Conservation (phyloP, 2,797 vertebrate genomes). For the Balearica regulorum region DNA sequence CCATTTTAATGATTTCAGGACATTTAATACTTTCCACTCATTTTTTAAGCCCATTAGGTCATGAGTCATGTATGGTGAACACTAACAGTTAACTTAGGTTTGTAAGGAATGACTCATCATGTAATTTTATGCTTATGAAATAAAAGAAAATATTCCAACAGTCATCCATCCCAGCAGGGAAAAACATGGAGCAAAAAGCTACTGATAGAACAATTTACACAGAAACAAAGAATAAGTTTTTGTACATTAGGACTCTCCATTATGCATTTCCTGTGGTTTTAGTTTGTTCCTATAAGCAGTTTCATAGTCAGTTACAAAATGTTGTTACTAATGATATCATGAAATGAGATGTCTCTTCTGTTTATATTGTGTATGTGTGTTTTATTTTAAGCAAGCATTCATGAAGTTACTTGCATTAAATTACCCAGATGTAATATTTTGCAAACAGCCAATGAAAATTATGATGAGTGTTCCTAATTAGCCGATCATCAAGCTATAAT, state of each 20-base stretch:
- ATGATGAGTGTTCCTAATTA: conserved; percentile 82
- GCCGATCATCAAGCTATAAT: conserved; percentile 79
- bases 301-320: conserved; percentile 3
- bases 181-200: not conserved
- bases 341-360: not conserved
- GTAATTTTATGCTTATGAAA: not conserved
- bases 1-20: not conserved
- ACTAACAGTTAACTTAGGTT: not conserved
- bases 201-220: not conserved
- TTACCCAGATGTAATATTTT: conserved; percentile 79
- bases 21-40: not conserved
- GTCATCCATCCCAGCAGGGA: not conserved
- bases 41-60: not conserved
- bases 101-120: not conserved
- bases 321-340: not conserved
- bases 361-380: not conserved
- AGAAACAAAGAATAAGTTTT: not conserved
- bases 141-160: not conserved
- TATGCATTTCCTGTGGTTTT: not conserved
- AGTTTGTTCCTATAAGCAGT: not conserved
- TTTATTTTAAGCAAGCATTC: conserved; percentile 44
- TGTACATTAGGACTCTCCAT: not conserved
- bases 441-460: conserved; percentile 80
- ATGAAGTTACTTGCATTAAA: conserved; percentile 74
- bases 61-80: not conserved